Evolutionary conservation across 2,888 invertebrate genomes (phyloP).

Genomic region (Polydrusus cervinus): DNA sequence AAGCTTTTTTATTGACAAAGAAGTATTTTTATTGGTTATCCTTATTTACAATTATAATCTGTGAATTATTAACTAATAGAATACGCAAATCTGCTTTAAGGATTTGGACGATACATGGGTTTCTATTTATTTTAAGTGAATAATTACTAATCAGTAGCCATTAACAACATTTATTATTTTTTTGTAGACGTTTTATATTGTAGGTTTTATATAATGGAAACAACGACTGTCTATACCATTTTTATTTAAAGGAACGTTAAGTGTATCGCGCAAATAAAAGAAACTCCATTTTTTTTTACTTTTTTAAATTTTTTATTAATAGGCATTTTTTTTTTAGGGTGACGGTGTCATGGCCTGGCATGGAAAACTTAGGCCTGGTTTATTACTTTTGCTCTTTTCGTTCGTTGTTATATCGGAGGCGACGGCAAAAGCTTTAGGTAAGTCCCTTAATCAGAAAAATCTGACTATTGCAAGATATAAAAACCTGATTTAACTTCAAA

Average conservation of each 20-base stretch:
- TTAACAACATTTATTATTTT: background rate
- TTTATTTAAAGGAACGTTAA: too few species aligned
- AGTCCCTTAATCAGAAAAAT: constrained; percentile 20
- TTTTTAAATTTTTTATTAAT: too few species aligned
- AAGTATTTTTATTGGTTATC: background rate
- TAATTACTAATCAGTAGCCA: too few species aligned
- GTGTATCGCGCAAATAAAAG: too few species aligned
- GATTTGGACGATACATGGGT: background rate
- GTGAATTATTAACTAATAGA: background rate
- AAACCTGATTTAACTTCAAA: too few species aligned
- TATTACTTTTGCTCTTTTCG: constrained; percentile 68
- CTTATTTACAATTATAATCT: constrained; percentile 6
- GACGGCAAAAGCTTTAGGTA: constrained; percentile 68
- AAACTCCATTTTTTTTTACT: too few species aligned
- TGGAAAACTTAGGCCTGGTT: constrained; percentile 71
- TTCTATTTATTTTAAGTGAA: background rate
- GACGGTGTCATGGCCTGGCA: constrained; percentile 71
- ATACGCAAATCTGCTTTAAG: background rate
- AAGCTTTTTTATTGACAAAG: constrained; percentile 7
- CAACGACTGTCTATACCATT: too few species aligned
- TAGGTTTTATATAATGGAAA: too few species aligned
- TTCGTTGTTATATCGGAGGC: constrained; percentile 68
- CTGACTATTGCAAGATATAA: too few species aligned
- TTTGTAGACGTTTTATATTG: too few species aligned
- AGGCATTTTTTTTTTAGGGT: constrained; percentile 66